These are phyloP conservation scores for Zygogramma bicolorata DNA, from an alignment of 2,888 invertebrate species.

Conservation along the genomic window DNA sequence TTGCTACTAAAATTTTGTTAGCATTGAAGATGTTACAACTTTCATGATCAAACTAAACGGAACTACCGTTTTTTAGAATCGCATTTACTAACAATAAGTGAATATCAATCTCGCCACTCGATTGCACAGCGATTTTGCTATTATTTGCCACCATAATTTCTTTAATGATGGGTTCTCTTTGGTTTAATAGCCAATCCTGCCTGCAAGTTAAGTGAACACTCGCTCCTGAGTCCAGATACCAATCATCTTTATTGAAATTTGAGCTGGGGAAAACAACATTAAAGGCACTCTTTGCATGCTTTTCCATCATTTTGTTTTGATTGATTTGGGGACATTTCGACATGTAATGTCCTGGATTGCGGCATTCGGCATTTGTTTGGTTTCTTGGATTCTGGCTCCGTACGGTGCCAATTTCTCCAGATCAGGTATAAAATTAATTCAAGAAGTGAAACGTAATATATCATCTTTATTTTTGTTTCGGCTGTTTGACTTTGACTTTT, in stretches of 20 bases:
- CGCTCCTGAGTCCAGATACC: no score
- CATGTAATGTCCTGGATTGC: constrained; percentile 37
- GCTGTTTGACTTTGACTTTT: no score
- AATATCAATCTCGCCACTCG: constrained; percentile 43
- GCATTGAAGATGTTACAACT: constrained; percentile 36
- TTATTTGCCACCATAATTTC: no score
- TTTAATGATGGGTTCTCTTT: no score
- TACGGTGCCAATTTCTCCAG: no score
- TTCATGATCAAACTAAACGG: constrained; percentile 35
- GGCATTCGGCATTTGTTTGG: no score
- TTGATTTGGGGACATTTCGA: constrained; percentile 36
- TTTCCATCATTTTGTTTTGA: no score
- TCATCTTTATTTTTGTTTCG: constrained; percentile 28
- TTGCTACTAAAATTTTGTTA: no score
- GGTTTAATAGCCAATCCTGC: constrained; percentile 43
- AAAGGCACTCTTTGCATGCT: no score
- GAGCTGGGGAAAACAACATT: constrained; percentile 48
- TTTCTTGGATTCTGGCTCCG: no score
- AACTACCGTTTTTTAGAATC: constrained; percentile 47
- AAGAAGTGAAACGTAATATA: constrained; percentile 31
- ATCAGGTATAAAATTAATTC: no score
- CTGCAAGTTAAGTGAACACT: constrained; percentile 50
- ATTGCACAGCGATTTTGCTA: no score
- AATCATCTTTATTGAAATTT: constrained; percentile 42
- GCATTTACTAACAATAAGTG: constrained; percentile 48